A percentile compares a stretch with the other conserved stretches of the same genome.
Evolutionary conservation across 2,888 invertebrate species (phyloP).

Genomic region (Volucella zonaria): DNA sequence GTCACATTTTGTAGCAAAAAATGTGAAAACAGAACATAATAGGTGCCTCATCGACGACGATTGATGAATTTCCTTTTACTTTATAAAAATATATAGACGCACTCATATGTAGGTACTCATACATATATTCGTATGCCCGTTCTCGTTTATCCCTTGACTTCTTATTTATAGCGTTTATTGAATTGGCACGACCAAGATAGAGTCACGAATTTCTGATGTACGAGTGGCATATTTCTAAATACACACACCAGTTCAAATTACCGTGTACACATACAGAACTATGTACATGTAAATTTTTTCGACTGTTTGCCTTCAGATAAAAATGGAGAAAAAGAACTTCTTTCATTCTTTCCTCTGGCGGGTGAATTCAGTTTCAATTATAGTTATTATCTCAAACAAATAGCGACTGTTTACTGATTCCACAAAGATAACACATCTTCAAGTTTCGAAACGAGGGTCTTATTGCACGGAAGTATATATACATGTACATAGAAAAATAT

Average conservation of each 20-base stretch:
- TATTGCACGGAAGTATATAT: background rate
- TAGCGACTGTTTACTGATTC: conserved; percentile 59
- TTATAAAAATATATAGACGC: conserved; percentile 21
- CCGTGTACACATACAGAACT: conserved; percentile 2
- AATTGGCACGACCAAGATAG: conserved; percentile 64
- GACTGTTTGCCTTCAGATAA: conserved; percentile 63
- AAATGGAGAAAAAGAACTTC: conserved; percentile 51
- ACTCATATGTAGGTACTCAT: no score
- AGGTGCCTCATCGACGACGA: conserved; percentile 44
- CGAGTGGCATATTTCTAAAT: conserved; percentile 18
- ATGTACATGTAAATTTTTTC: conserved; percentile 52
- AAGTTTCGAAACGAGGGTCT: conserved; percentile 50
- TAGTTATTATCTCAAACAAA: conserved; percentile 66
- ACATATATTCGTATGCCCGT: conserved; percentile 21
- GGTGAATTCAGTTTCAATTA: conserved; percentile 60
- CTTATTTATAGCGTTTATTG: conserved; percentile 65
- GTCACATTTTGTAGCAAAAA: conserved; percentile 73
- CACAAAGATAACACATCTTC: conserved; percentile 64
- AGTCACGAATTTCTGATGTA: conserved; percentile 61
- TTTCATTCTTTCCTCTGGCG: conserved; percentile 46
- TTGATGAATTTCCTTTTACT: conserved; percentile 40
- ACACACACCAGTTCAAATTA: conserved; percentile 10
- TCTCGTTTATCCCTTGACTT: conserved; percentile 29
- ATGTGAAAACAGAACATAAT: conserved; percentile 71
- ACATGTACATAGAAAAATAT: no score